phyloP scores from a whole-genome alignment of 2,797 vertebrate species.

The Selene dorsalis region DNA sequence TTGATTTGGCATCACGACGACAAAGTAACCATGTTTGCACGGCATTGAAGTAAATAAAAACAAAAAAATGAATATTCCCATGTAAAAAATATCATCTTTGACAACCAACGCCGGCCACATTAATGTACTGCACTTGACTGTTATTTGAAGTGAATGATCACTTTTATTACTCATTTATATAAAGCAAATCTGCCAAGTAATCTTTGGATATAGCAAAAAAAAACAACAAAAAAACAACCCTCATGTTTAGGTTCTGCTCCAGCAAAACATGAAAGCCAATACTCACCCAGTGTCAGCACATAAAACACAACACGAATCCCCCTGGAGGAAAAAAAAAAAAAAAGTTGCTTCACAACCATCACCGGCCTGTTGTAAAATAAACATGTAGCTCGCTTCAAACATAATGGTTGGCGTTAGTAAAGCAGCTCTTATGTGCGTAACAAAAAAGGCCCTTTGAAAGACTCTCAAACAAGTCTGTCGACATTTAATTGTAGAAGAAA shows the following conservation, averaged over 20 bases:
- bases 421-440: slow-evolving; percentile 38
- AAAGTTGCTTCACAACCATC: not conserved
- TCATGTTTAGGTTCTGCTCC: slow-evolving; percentile 41
- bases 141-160: not conserved
- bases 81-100: not conserved
- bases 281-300: slow-evolving; percentile 47
- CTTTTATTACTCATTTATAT: slow-evolving; percentile 5
- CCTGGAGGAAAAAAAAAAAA: not conserved
- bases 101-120: not conserved
- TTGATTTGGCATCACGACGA: not conserved
- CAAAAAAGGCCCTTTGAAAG: slow-evolving; percentile 38
- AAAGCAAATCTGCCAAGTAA: not conserved
- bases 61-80: not conserved
- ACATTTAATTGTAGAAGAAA: slow-evolving; percentile 48
- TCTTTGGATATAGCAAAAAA: slow-evolving; percentile 8
- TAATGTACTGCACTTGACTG: not conserved
- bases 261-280: slow-evolving; percentile 41
- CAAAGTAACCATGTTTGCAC: not conserved
- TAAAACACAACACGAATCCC: slow-evolving; percentile 54
- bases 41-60: not conserved
- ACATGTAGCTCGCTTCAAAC: slow-evolving; percentile 22
- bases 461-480: slow-evolving; percentile 25
- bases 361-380: slow-evolving; percentile 29
- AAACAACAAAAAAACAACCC: not conserved
- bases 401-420: slow-evolving; percentile 17